These are phyloP conservation scores for Pyrocoelia pectoralis DNA, from an alignment of 2,888 invertebrate genomes.

Conservation along the genomic window DNA sequence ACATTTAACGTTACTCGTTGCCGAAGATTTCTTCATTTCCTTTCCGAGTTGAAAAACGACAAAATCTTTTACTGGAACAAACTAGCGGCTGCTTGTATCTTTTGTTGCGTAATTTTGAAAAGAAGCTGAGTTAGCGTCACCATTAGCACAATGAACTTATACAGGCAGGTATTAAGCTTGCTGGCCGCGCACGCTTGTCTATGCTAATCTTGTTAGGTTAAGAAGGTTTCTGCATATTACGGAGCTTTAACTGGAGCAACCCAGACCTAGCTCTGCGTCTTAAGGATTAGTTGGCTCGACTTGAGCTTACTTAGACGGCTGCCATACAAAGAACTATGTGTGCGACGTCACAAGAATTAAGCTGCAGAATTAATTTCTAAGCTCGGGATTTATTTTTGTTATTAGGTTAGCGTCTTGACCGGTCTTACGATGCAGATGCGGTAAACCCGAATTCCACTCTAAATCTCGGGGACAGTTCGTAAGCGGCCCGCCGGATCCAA, in stretches of 20 bases:
- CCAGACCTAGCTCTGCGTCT: conserved; percentile 63
- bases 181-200: conserved; percentile 69
- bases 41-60: conserved; percentile 48
- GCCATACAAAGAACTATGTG: conserved; percentile 54
- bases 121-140: conserved; percentile 12
- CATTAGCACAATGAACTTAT: conserved; percentile 32
- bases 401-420: conserved; percentile 49
- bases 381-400: conserved; percentile 57
- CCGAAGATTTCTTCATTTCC: conserved; percentile 57
- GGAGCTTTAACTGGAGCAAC: conserved; percentile 65
- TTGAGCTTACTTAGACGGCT: conserved; percentile 60
- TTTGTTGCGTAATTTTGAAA: conserved; percentile 20
- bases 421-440: conserved; percentile 59
- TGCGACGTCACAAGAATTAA: conserved; percentile 49
- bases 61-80: conserved; percentile 32
- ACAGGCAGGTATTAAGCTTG: conserved; percentile 48
- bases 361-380: conserved; percentile 52
- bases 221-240: conserved; percentile 78
- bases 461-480: conserved; percentile 57
- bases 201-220: conserved; percentile 78
- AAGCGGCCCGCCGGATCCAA: conserved; percentile 57
- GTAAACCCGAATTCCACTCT: conserved; percentile 49
- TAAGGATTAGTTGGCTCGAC: conserved; percentile 69
- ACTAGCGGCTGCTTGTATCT: conserved; percentile 16
- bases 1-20: conserved; percentile 55